Percentiles rank a stretch among this genome's conserved stretches.
phyloP scores from a whole-genome alignment of 2,113 vertebrate genomes.

The Hemicordylus capensis region DNA sequence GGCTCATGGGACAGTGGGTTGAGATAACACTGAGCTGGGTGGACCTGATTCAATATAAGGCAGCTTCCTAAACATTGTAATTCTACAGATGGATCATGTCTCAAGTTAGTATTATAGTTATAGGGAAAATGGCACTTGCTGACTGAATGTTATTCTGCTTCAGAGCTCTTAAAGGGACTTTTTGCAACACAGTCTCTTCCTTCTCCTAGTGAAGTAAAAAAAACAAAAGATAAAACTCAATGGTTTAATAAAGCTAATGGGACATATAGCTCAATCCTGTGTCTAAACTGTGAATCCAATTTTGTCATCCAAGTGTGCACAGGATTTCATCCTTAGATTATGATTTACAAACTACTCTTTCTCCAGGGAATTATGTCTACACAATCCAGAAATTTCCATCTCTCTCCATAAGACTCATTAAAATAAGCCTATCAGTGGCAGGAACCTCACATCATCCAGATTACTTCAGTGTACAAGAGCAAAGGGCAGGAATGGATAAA shows the following conservation, averaged over 20 bases:
- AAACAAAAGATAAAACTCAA: too few relatives aligned
- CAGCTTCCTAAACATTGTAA: too few relatives aligned
- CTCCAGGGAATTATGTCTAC: not conserved
- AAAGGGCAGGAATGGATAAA: not conserved
- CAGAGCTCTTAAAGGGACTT: too few relatives aligned
- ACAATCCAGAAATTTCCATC: not conserved
- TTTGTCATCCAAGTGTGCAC: not conserved
- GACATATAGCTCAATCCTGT: not conserved
- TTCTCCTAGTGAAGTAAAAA: too few relatives aligned
- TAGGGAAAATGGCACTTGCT: too few relatives aligned
- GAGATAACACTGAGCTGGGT: too few relatives aligned
- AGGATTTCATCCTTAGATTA: not conserved
- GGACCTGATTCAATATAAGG: too few relatives aligned
- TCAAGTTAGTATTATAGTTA: too few relatives aligned
- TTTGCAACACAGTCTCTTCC: too few relatives aligned
- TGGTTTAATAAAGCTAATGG: not conserved
- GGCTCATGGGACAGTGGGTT: not conserved
- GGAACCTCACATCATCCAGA: not conserved
- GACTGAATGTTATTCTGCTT: too few relatives aligned
- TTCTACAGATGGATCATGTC: not conserved
- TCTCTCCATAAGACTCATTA: not conserved
- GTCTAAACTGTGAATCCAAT: not conserved
- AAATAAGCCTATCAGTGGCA: not conserved
- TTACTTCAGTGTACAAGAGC: not conserved
- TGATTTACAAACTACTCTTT: not conserved